Percentiles rank a stretch among this genome's conserved stretches.
phyloP scores from a whole-genome alignment of 92 coral and sea anemone genomes.

The Zoanthus sansibaricus region DNA sequence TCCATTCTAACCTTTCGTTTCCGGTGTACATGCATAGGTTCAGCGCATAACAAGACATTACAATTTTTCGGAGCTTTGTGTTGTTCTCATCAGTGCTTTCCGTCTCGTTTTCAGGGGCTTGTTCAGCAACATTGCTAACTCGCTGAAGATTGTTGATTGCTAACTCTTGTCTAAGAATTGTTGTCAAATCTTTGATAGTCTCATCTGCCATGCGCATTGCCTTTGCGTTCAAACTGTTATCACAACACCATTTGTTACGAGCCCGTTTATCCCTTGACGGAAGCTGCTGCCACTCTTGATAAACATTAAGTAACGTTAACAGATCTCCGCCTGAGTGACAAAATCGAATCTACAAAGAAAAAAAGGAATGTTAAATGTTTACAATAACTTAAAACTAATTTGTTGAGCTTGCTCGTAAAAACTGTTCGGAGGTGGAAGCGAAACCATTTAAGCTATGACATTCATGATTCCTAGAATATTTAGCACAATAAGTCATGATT shows the following conservation, averaged over 20 bases:
- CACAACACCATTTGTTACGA: conserved; percentile 84
- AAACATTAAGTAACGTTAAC: conserved; percentile 84
- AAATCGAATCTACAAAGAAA: conserved; percentile 61
- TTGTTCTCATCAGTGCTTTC: conserved; percentile 46
- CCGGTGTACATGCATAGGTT: conserved; percentile 88
- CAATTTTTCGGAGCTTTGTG: conserved; percentile 70
- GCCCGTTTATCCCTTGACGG: conserved; percentile 42
- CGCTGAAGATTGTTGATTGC: conserved; percentile 23
- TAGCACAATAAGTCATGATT: too few species aligned
- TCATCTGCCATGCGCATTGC: conserved; percentile 90
- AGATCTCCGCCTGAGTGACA: conserved; percentile 92
- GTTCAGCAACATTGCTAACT: not conserved
- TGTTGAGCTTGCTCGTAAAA: not conserved
- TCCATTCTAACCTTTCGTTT: conserved; percentile 63
- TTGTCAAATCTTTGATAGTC: conserved; percentile 81
- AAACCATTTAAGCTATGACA: too few species aligned
- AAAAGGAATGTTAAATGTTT: not conserved
- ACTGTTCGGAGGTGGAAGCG: too few species aligned
- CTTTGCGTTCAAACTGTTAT: conserved; percentile 87
- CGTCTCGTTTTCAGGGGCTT: not conserved
- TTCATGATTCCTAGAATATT: too few species aligned
- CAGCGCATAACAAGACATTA: conserved; percentile 73
- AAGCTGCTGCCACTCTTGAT: conserved; percentile 64
- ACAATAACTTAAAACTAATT: not conserved
- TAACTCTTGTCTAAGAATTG: conserved; percentile 67